These are phyloP conservation scores for Tiliacea aurago DNA, from an alignment of 2,888 invertebrate species.

Conservation along the genomic window DNA sequence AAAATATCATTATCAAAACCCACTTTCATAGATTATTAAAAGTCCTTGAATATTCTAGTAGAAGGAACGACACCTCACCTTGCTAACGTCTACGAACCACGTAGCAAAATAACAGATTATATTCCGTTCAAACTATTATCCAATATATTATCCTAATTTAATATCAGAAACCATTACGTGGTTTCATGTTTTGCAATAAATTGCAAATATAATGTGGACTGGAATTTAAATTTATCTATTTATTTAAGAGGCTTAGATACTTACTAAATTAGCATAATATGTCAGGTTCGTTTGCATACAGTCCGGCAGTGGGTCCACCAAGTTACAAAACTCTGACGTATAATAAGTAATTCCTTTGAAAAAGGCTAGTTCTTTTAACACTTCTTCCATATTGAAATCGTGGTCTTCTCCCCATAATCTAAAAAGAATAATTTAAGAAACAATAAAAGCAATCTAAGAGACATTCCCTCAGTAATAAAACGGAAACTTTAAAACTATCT, in stretches of 20 bases:
- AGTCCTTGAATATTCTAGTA: not conserved
- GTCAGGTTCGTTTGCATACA: slow-evolving; percentile 91
- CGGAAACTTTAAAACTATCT: not conserved
- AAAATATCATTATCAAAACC: slow-evolving; percentile 12
- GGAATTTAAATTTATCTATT: not conserved
- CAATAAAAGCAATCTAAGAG: not conserved
- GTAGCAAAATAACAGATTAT: not conserved
- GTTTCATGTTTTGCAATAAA: not conserved
- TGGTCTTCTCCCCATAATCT: slow-evolving; percentile 93
- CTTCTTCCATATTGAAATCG: slow-evolving; percentile 94
- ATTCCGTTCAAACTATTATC: not conserved
- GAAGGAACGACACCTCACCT: not conserved
- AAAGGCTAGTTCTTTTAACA: slow-evolving; percentile 93
- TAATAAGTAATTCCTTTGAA: slow-evolving; percentile 93
- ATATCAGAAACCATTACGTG: slow-evolving; percentile 3
- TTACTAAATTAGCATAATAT: slow-evolving; percentile 90
- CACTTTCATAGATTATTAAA: not conserved
- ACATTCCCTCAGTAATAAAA: not conserved
- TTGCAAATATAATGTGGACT: not conserved
- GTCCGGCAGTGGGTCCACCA: slow-evolving; percentile 86
- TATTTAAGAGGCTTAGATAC: slow-evolving; percentile 45
- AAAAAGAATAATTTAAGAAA: slow-evolving; percentile 45
- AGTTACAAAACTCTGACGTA: slow-evolving; percentile 92
- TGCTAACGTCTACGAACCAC: not conserved
- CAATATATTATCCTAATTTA: not conserved